These are phyloP conservation scores for Peucedramus taeniatus DNA, from an alignment of 2,113 vertebrate genomes.

Conservation along the genomic window DNA sequence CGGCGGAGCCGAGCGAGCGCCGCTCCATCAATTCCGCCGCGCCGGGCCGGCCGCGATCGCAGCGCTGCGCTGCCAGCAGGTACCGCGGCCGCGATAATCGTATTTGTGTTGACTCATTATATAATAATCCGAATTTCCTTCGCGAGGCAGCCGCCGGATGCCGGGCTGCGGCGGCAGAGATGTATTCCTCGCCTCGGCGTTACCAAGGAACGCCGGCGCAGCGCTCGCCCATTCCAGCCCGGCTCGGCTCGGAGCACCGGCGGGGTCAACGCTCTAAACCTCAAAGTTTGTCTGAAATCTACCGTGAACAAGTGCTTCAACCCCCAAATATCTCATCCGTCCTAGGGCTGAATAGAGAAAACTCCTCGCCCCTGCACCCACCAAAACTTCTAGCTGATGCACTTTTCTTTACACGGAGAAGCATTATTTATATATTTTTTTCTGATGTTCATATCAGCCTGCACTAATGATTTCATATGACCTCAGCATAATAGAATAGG, in stretches of 20 bases:
- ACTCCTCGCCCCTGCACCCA: not conserved
- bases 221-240: fast-evolving
- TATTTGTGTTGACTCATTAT: not conserved
- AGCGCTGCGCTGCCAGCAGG: not conserved
- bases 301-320: fast-evolving
- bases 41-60: not conserved
- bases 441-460: not conserved
- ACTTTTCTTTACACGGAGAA: not conserved
- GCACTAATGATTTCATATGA: conserved; percentile 15
- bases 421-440: not conserved
- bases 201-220: not conserved
- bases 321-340: not conserved
- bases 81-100: not conserved
- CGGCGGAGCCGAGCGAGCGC: not conserved
- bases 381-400: not conserved
- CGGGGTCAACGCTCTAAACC: not conserved
- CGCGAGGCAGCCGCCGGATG: not conserved
- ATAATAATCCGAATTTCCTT: not conserved
- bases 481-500: conserved; percentile 45
- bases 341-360: not conserved
- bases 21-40: not conserved
- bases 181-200: not conserved
- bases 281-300: not conserved
- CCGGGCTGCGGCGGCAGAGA: not conserved
- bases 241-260: fast-evolving